A percentile compares a stretch with the other conserved stretches of the same genome.
These are phyloP conservation scores for Pachliopta kotzebuea DNA, from an alignment of 2,888 invertebrate genomes.

Conservation along the genomic window DNA sequence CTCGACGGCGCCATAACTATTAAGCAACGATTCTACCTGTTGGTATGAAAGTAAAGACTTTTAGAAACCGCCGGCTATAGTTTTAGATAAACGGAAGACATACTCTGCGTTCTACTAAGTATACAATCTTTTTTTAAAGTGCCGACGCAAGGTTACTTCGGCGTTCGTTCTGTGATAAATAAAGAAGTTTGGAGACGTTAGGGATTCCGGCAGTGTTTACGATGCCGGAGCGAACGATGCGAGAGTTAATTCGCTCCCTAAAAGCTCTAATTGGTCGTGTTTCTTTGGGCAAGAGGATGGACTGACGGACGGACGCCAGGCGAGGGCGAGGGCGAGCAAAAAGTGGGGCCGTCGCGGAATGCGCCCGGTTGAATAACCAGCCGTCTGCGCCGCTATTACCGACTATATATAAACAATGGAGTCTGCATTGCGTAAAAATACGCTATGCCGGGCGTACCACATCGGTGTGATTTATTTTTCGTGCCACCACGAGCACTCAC, in stretches of 20 bases:
- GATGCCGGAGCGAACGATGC: slow-evolving; percentile 51
- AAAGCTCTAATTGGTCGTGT: slow-evolving; percentile 72
- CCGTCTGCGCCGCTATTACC: slow-evolving; percentile 57
- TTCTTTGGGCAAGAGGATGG: slow-evolving; percentile 42
- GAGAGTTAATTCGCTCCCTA: slow-evolving; percentile 69
- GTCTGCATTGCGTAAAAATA: slow-evolving; percentile 76
- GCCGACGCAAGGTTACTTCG: slow-evolving; percentile 15
- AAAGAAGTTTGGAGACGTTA: slow-evolving; percentile 30
- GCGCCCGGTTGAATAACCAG: slow-evolving; percentile 78
- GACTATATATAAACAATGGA: slow-evolving; percentile 72
- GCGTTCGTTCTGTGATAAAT: slow-evolving; percentile 16
- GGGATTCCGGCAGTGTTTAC: slow-evolving; percentile 33
- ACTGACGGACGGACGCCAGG: slow-evolving; percentile 35
- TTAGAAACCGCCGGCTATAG: slow-evolving; percentile 25
- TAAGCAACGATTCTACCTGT: slow-evolving; percentile 47
- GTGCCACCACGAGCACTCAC: slow-evolving; percentile 59
- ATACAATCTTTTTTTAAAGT: slow-evolving; percentile 14
- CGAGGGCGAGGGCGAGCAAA: slow-evolving; percentile 60
- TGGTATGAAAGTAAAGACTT: slow-evolving; percentile 34
- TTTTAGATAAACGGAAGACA: slow-evolving; percentile 49
- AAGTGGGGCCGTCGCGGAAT: slow-evolving; percentile 76
- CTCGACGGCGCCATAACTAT: slow-evolving; percentile 61
- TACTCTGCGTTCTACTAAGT: slow-evolving; percentile 21
- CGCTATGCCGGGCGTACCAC: slow-evolving; percentile 62
- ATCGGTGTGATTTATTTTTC: slow-evolving; percentile 69